phyloP scores from a whole-genome alignment of 1,140 invertebrate species.

The Neotoxoptera formosana region DNA sequence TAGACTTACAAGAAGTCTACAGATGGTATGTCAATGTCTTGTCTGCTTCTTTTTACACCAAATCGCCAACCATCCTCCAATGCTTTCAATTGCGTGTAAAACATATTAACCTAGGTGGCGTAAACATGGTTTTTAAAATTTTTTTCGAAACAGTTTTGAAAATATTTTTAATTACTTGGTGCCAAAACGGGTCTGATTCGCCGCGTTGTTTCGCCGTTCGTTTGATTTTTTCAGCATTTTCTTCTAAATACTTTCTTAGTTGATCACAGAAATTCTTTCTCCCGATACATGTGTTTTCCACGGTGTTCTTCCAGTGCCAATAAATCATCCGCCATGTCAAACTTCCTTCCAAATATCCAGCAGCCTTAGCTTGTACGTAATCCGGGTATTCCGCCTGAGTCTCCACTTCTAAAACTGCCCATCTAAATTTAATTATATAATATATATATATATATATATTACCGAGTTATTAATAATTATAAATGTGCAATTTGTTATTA shows the following conservation, averaged over 20 bases:
- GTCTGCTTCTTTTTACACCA: slow-evolving; percentile 71
- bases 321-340: slow-evolving; percentile 83
- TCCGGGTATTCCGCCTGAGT: slow-evolving; percentile 76
- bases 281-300: slow-evolving; percentile 73
- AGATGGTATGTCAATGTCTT: slow-evolving; percentile 67
- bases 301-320: slow-evolving; percentile 81
- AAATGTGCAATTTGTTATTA: slow-evolving; percentile 61
- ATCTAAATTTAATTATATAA: slow-evolving; percentile 66
- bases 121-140: slow-evolving; percentile 54
- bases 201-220: slow-evolving; percentile 66
- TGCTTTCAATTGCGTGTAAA: slow-evolving; percentile 75
- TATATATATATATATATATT: not conserved
- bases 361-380: slow-evolving; percentile 83
- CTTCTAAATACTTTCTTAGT: slow-evolving; percentile 72
- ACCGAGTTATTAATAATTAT: not conserved
- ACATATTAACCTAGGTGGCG: slow-evolving; percentile 70
- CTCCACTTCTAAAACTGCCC: slow-evolving; percentile 82
- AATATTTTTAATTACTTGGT: slow-evolving; percentile 70
- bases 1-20: slow-evolving; percentile 70
- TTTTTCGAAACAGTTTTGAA: not conserved
- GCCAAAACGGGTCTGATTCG: slow-evolving; percentile 76
- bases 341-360: slow-evolving; percentile 87
- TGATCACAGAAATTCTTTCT: slow-evolving; percentile 74
- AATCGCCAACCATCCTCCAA: slow-evolving; percentile 74
- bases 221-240: slow-evolving; percentile 72